These are phyloP conservation scores for Zonitis immaculata DNA, from an alignment of 2,888 invertebrate species.

Conservation along the genomic window DNA sequence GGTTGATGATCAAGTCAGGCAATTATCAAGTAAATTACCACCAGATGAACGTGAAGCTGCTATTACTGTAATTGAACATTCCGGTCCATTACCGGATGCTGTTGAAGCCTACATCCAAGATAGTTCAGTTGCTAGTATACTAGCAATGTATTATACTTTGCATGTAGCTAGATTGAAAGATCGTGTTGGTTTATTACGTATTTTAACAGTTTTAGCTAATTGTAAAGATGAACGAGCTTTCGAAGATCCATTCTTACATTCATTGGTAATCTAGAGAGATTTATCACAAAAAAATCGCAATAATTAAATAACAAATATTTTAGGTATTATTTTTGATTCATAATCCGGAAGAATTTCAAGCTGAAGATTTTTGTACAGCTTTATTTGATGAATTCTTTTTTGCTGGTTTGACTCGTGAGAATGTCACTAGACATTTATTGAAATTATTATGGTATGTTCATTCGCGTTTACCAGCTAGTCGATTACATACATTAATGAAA, in stretches of 20 bases:
- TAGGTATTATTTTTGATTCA: conserved; percentile 73
- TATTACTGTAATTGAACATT: conserved; percentile 89
- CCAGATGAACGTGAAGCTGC: conserved; percentile 92
- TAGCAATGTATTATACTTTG: conserved; percentile 92
- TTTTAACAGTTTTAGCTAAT: conserved; percentile 83
- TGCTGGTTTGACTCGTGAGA: conserved; percentile 82
- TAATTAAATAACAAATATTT: conserved; percentile 23
- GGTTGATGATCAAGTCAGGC: conserved; percentile 83
- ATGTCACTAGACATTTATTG: conserved; percentile 85
- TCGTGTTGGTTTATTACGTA: conserved; percentile 73
- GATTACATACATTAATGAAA: conserved; percentile 77
- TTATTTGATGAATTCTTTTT: conserved; percentile 95
- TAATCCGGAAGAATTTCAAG: conserved; percentile 87
- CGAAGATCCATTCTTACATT: conserved; percentile 93
- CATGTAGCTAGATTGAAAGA: conserved; percentile 81
- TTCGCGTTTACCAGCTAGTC: conserved; percentile 72
- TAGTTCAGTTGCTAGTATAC: conserved; percentile 84
- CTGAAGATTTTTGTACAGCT: conserved; percentile 91
- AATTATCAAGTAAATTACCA: conserved; percentile 78
- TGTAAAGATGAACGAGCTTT: conserved; percentile 90
- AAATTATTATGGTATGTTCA: conserved; percentile 90
- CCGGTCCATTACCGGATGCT: conserved; percentile 88
- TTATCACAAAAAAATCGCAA: no score
- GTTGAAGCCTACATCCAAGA: conserved; percentile 90
- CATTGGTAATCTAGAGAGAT: conserved; percentile 73